These are phyloP conservation scores for Sebastes iracundus DNA, from an alignment of 2,797 vertebrate genomes.

Conservation along the genomic window DNA sequence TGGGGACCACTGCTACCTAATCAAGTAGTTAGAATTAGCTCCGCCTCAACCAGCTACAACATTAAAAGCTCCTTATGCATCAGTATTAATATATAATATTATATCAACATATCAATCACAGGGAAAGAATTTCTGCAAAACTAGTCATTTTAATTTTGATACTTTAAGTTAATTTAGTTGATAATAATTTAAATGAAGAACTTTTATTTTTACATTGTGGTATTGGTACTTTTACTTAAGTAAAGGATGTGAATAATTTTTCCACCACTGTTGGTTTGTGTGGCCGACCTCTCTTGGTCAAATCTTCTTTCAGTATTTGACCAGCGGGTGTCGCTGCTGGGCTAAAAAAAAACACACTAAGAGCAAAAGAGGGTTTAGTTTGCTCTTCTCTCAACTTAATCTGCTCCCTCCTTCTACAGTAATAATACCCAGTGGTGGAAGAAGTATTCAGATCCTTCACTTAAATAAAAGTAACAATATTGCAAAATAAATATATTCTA, in stretches of 20 bases:
- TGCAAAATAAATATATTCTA: not conserved
- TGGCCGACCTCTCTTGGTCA: not conserved
- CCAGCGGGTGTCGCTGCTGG: constrained; percentile 54
- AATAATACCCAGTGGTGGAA: not conserved
- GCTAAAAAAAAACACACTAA: not conserved
- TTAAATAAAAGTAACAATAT: not conserved
- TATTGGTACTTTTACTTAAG: not conserved
- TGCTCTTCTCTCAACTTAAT: not conserved
- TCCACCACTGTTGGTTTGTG: not conserved
- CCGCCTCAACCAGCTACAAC: not conserved
- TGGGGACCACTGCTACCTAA: not conserved
- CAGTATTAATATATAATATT: not conserved
- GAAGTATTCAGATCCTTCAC: not conserved
- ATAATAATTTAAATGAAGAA: not conserved
- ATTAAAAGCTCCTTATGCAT: not conserved
- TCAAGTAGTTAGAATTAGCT: not conserved
- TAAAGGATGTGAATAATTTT: not conserved
- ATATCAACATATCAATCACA: not conserved
- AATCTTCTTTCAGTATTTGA: not conserved
- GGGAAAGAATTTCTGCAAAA: not conserved
- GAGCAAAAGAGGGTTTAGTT: not conserved
- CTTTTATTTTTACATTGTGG: not conserved
- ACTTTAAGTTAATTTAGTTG: not conserved
- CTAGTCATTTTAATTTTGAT: not conserved
- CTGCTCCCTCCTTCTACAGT: not conserved